Base-by-base conservation (phyloP, 2,797 vertebrate species). In the Clarias laeviceps region DNA sequence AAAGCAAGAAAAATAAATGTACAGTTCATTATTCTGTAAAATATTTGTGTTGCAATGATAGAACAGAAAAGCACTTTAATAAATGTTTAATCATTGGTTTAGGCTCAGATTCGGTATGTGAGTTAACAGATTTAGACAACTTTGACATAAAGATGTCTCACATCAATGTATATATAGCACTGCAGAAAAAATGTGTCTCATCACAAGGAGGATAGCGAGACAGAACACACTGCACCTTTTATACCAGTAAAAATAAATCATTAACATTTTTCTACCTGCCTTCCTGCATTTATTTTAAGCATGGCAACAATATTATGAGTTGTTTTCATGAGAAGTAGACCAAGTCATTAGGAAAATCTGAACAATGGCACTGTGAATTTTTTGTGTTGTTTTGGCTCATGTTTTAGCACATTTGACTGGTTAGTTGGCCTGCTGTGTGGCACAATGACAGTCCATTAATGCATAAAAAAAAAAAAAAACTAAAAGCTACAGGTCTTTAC, bases 241-340 rank as follows among this genome's bases (percentile, higher is more conserved):
- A 93, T 96, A 96, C 95, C 93, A 94, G 94, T 95, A 95, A 94
- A 95, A 96, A 96, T 96, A 96, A 96, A 96, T 93, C 94, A 92
- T 95, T 95, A 95, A 96, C 94, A 94, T 96, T 96, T 82, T 95
- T 93, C 93, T 94, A 93, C 93, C 89, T 89, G 92, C 89, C 92
- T 93, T 34, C 56, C 72, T 74, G 91, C 90, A 82, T 88, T 92
- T 80, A 80, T 91, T 91, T 90, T 85, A 50, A 76, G 85, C 84
- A 70, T 84, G 37, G 62, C 68, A 80, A 56, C 56, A 80, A 72
- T 40, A 5, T 20, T 78, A 14, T 32, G 37, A 54, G 17, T 29
- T 82, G 54, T 40, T 61, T 82, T 61, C 6, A 61, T 3, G 29
- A n/a, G 7, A 50, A 29, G 18, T 20, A 50, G 40, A 20, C 6